Evolutionary conservation across 2,888 invertebrate species (phyloP), one percentile per base, ranked within the genome.

Genomic region (Perizoma flavofasciatum): DNA sequence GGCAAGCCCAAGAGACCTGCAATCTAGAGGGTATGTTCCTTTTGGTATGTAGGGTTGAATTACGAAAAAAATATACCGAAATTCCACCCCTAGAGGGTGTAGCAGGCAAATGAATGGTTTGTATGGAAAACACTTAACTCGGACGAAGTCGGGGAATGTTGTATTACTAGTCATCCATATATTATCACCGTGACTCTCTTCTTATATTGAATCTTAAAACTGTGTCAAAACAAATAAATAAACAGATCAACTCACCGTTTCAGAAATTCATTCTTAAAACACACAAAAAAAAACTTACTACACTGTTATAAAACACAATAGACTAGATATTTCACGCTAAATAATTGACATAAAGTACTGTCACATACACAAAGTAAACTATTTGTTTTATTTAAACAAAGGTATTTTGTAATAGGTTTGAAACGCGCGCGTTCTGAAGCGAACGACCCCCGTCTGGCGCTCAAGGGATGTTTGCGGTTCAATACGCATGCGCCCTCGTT

Each of bases 371-470:
- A 63, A 61, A 49, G 10, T 39, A 22, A 63, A 49, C 33, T 48
- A 55, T 22, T 56, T 52, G 40, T 50, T 56, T 58, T 57, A 41
- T 59, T 62, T 32, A 51, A 63, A 59, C 55, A 32, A 47, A 60
- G 59, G 49, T 61, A 49, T 39, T 10, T 37, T 32, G 10, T 11
- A 5, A 3, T n/a, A 5, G 5, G 22, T 56, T 58, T 49, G 45
- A 57, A 63, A 63, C 49, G 63, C 61, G 68, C 60, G 65, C 59
- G 65, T 49, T 53, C 52, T 7, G 48, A 39, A 57, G 59, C 53
- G 61, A 46, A 39, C 61, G 55, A 48, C 55, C 49, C 56, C 49
- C 57, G 66, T 66, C 68, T 68, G 63, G 58, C 60, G 58, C 50
- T 49, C 51, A 47, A 53, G 59, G 62, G 63, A 52, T 65, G 55